A percentile compares a stretch with the other conserved stretches of the same genome.
Evolutionary conservation across 2,797 vertebrate species (phyloP).

Genomic region (Tiaroga cobitis): DNA sequence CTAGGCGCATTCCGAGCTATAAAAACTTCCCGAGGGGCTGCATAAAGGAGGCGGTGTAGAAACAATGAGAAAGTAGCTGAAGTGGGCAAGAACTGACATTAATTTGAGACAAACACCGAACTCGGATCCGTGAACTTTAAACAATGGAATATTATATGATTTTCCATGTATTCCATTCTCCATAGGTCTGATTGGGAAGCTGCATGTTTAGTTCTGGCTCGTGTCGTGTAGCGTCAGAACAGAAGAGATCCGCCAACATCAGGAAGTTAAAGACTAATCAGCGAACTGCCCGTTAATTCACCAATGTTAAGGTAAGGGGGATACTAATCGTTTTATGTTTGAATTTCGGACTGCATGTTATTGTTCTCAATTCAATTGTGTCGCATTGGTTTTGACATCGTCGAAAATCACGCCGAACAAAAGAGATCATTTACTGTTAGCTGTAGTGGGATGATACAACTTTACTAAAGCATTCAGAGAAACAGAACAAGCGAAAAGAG

Average conservation of each 20-base stretch:
- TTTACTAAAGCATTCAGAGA: not conserved
- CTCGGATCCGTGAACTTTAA: not conserved
- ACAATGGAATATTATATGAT: not conserved
- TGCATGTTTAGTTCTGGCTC: constrained; percentile 4
- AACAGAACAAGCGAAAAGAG: not conserved
- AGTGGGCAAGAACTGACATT: not conserved
- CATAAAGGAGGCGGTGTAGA: not conserved
- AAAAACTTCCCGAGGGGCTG: constrained; percentile 4
- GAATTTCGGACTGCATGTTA: not conserved
- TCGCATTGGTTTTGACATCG: not conserved
- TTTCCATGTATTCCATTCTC: not conserved
- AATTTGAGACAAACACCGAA: not conserved
- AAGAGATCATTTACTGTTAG: not conserved
- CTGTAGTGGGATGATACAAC: not conserved
- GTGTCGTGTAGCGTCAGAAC: constrained; percentile 20
- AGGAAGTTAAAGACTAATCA: constrained; percentile 21
- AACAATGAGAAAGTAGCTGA: constrained; percentile 23
- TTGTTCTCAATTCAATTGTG: not conserved
- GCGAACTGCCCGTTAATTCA: constrained; percentile 1
- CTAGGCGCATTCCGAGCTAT: not conserved
- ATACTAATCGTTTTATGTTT: not conserved
- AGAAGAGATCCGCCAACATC: not conserved
- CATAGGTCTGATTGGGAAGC: not conserved
- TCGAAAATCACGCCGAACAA: constrained; percentile 14
- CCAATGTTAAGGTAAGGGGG: not conserved